These are phyloP conservation scores for Drosophila equinoxialis DNA, from an alignment of 1,140 invertebrate genomes.

Conservation along the genomic window DNA sequence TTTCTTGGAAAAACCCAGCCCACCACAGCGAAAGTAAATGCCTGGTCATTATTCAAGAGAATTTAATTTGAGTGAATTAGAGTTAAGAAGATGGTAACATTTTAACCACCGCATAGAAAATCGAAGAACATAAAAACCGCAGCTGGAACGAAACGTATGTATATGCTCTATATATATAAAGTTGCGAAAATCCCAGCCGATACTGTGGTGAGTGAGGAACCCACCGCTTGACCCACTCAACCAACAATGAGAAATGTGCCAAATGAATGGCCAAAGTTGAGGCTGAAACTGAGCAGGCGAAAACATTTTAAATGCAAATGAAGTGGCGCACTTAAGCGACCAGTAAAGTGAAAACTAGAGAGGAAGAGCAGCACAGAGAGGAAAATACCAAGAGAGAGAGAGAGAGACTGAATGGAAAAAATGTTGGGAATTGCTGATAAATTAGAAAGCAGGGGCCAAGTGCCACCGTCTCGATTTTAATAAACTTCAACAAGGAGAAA, in stretches of 20 bases:
- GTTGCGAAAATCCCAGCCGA: conserved; percentile 38
- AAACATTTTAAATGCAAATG: conserved; percentile 81
- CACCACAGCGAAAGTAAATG: conserved; percentile 17
- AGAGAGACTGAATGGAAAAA: conserved; percentile 5
- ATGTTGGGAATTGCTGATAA: conserved; percentile 62
- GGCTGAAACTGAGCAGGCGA: conserved; percentile 63
- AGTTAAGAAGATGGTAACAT: conserved; percentile 4
- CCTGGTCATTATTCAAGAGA: conserved; percentile 55
- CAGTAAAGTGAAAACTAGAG: conserved; percentile 49
- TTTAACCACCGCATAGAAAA: conserved; percentile 1
- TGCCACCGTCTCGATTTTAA: conserved; percentile 57
- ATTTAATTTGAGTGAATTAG: conserved; percentile 13
- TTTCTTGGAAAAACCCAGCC: conserved; percentile 16
- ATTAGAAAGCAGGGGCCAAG: conserved; percentile 44
- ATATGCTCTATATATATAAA: neutral
- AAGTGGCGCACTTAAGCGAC: conserved; percentile 71
- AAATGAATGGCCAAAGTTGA: conserved; percentile 77
- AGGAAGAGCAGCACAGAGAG: conserved; percentile 26
- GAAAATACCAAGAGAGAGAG: conserved; percentile 29
- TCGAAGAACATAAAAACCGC: conserved; percentile 27
- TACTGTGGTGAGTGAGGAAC: conserved; percentile 6
- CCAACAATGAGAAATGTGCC: conserved; percentile 76
- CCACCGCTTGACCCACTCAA: conserved; percentile 59
- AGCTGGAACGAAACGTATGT: conserved; percentile 12
- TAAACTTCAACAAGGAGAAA: conserved; percentile 55